A percentile compares a stretch with the other conserved stretches of the same genome.
phyloP scores from a whole-genome alignment of 2,113 vertebrate species.

The Halichoerus grypus region DNA sequence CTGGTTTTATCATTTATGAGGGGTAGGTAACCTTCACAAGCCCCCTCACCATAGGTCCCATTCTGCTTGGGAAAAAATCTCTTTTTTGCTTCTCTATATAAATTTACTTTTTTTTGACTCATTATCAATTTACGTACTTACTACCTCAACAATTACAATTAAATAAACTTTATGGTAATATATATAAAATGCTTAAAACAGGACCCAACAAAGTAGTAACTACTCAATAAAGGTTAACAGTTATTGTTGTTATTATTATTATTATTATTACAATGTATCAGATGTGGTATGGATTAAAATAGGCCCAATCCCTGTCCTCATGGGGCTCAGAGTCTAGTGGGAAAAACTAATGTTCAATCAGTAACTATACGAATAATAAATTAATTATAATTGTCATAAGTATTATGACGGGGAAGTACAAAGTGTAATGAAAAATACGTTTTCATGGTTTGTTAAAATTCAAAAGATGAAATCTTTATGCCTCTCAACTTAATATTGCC shows the following conservation, averaged over 20 bases:
- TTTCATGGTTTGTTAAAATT: conserved; percentile 38
- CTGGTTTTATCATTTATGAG: not conserved
- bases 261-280: not conserved
- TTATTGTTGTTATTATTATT: not conserved
- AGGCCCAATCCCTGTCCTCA: not conserved
- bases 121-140: not conserved
- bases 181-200: not conserved
- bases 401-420: not conserved
- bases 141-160: not conserved
- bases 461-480: not conserved
- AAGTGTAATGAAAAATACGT: conserved; percentile 17
- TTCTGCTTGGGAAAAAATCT: not conserved
- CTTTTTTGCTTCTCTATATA: not conserved
- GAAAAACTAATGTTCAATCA: not conserved
- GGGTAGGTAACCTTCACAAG: not conserved
- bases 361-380: not conserved
- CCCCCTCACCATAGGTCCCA: not conserved
- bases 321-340: not conserved
- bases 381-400: not conserved
- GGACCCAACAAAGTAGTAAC: not conserved
- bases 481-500: not conserved
- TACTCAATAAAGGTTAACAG: not conserved
- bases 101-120: not conserved
- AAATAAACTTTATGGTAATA: not conserved
- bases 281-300: not conserved